Percentiles rank a stretch among this genome's conserved stretches.
Conservation (phyloP, 2,888 invertebrate species). For the Sphaerophoria rueppellii region DNA sequence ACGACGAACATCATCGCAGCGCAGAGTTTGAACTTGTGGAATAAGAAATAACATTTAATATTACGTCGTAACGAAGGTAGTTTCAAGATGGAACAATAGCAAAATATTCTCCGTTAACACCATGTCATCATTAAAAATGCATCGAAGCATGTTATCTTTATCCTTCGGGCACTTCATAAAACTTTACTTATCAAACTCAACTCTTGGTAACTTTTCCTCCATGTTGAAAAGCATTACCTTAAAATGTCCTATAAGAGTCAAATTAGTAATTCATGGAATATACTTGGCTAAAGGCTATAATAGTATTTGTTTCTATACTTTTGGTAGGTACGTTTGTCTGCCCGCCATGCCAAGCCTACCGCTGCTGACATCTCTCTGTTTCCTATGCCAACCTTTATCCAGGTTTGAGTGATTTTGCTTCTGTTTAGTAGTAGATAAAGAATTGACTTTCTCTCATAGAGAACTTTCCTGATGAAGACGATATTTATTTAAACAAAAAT, state of each 20-base stretch:
- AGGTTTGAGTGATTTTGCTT: conserved; percentile 1
- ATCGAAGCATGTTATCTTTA: conserved; percentile 24
- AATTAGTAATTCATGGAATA: conserved; percentile 22
- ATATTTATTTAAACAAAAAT: neutral
- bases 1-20: too few species aligned
- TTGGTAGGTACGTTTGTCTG: neutral
- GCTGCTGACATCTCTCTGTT: too few species aligned
- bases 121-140: conserved; percentile 30
- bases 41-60: too few species aligned
- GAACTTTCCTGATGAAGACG: neutral
- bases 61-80: neutral
- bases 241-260: conserved; percentile 10
- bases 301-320: neutral
- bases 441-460: neutral
- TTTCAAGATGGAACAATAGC: neutral
- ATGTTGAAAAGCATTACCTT: conserved; percentile 5
- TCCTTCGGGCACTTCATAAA: conserved; percentile 26
- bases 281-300: conserved; percentile 18
- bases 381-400: too few species aligned
- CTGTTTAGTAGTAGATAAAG: neutral
- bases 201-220: neutral
- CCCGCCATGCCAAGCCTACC: too few species aligned
- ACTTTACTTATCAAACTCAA: conserved; percentile 19
- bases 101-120: conserved; percentile 22
- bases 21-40: too few species aligned